These are phyloP conservation scores for Rallus crepitans DNA, from an alignment of 2,797 vertebrate genomes.

Conservation along the genomic window DNA sequence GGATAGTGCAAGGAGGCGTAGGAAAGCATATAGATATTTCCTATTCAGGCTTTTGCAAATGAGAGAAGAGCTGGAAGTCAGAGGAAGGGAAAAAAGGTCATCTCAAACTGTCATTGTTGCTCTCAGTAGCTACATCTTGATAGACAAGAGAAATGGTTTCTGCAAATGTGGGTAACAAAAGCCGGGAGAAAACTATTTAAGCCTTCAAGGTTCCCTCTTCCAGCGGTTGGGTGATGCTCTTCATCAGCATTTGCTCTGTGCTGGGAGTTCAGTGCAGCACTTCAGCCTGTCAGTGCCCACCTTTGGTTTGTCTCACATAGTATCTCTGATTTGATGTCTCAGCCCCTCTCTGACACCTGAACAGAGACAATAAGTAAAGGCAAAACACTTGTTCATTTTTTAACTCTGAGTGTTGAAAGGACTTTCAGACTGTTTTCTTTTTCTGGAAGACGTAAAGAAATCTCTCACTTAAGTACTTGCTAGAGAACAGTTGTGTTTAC, in stretches of 20 bases:
- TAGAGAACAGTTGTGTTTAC: background rate
- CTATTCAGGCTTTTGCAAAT: background rate
- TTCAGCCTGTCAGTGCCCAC: background rate
- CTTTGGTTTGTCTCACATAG: background rate
- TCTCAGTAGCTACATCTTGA: background rate
- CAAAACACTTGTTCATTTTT: background rate
- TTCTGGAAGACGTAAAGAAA: background rate
- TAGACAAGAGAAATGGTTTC: background rate
- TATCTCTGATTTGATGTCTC: background rate
- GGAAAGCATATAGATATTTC: background rate
- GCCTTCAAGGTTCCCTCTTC: background rate
- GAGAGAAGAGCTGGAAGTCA: background rate
- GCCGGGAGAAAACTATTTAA: background rate
- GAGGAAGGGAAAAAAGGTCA: background rate
- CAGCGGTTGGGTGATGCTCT: background rate
- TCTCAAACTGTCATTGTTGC: background rate
- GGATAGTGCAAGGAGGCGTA: background rate
- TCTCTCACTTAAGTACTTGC: background rate
- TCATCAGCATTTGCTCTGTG: background rate
- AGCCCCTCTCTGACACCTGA: background rate
- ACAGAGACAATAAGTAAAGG: rapidly evolving
- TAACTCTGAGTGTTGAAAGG: background rate
- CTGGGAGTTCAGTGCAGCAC: background rate
- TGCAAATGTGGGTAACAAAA: background rate
- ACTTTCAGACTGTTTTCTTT: background rate